Conservation (phyloP, 2,113 vertebrate genomes). For the Pygoscelis antarcticus region DNA sequence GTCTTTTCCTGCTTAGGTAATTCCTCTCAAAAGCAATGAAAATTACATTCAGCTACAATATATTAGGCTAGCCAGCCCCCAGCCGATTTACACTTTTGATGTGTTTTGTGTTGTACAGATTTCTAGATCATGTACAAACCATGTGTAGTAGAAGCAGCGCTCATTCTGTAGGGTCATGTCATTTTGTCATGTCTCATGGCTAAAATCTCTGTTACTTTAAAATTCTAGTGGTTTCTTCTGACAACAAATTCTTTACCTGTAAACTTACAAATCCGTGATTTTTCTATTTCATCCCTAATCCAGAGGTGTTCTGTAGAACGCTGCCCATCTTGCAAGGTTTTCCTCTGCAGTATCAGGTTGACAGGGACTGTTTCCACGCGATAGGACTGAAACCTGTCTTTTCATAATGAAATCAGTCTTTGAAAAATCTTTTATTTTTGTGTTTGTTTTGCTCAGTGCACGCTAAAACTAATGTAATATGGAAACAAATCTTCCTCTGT, state of each 20-base stretch:
- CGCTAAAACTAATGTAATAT: constrained; percentile 30
- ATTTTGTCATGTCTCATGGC: neutral
- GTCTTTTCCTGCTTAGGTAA: neutral
- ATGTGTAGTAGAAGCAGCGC: neutral
- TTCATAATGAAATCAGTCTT: neutral
- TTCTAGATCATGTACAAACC: neutral
- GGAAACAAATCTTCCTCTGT: constrained; percentile 56
- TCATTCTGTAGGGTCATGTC: neutral
- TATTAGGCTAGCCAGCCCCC: neutral
- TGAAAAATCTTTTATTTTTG: constrained; percentile 10
- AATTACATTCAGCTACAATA: neutral
- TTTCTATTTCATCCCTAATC: neutral
- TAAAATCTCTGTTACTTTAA: neutral
- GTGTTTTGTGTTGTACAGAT: neutral
- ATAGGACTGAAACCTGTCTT: neutral
- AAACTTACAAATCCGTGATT: neutral
- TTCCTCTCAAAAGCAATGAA: constrained; percentile 6
- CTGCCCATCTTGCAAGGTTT: neutral
- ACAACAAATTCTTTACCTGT: neutral
- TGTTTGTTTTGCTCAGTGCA: constrained; percentile 21
- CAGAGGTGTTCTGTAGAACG: neutral
- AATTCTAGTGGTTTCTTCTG: neutral
- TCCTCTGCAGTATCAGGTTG: neutral
- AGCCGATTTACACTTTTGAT: neutral
- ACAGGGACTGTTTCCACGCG: neutral